These are phyloP conservation scores for Nymphalis polychloros DNA, from an alignment of 2,888 invertebrate species.

Conservation along the genomic window DNA sequence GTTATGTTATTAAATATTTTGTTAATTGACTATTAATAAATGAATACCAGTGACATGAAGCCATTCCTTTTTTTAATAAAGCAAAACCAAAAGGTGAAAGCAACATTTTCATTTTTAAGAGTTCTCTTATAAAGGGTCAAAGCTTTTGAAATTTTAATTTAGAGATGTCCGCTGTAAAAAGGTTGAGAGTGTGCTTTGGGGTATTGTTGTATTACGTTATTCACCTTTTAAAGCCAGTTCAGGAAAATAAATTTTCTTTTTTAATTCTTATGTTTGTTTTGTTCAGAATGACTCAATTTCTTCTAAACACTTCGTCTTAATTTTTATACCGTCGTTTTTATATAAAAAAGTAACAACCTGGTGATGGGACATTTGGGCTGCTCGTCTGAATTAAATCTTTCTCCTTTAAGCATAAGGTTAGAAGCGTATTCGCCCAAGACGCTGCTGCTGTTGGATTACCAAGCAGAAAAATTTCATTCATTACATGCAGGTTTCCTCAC, in stretches of 20 bases:
- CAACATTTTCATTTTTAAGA: constrained; percentile 12
- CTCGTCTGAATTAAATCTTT: too few species aligned
- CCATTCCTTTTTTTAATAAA: not conserved
- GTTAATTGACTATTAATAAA: not conserved
- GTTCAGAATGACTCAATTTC: not conserved
- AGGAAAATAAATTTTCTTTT: not conserved
- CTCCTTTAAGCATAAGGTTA: too few species aligned
- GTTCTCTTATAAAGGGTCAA: constrained; percentile 7
- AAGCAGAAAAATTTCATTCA: too few species aligned
- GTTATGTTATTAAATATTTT: too few species aligned
- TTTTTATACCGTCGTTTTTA: too few species aligned
- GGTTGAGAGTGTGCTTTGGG: constrained; percentile 4
- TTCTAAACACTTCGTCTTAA: not conserved
- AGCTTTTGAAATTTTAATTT: constrained; percentile 14
- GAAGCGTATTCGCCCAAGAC: too few species aligned
- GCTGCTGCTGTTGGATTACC: too few species aligned
- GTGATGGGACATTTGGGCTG: too few species aligned
- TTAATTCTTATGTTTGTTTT: not conserved
- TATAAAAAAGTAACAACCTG: too few species aligned
- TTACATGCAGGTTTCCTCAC: too few species aligned
- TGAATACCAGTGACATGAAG: not conserved
- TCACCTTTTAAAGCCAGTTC: constrained; percentile 4
- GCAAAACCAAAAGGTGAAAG: constrained; percentile 7
- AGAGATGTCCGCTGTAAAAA: constrained; percentile 11
- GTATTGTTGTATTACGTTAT: constrained; percentile 6